Evolutionary conservation across 2,113 vertebrate genomes (phyloP).

Genomic region (Illadopsis cleaveri): DNA sequence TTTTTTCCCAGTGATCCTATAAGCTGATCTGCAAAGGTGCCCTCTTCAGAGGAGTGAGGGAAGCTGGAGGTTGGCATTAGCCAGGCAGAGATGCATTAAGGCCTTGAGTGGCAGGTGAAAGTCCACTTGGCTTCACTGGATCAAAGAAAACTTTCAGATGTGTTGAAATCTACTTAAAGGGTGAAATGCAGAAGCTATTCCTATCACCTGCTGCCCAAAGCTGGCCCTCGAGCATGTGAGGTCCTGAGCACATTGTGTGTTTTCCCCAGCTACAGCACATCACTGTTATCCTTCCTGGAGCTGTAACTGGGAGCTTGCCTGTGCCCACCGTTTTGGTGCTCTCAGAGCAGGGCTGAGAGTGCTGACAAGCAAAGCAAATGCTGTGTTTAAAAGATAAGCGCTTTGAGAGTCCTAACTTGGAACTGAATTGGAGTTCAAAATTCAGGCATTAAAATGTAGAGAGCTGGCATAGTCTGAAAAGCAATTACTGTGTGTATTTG

Average conservation of each 20-base stretch:
- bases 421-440: background rate
- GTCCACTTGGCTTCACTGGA: background rate
- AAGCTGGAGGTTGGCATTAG: background rate
- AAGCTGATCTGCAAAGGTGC: background rate
- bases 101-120: background rate
- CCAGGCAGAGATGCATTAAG: background rate
- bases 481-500: conserved; percentile 9
- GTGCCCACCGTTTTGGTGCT: background rate
- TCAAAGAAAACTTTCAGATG: background rate
- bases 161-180: background rate
- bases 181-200: background rate
- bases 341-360: conserved; percentile 7
- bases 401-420: conserved; percentile 8
- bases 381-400: conserved; percentile 32
- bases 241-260: background rate
- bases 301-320: background rate
- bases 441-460: conserved; percentile 7
- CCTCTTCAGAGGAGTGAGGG: background rate
- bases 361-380: conserved; percentile 21
- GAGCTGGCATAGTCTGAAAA: conserved; percentile 9
- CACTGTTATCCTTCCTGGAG: background rate
- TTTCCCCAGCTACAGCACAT: background rate
- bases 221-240: background rate
- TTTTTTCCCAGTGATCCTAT: background rate
- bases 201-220: background rate